Conservation (phyloP, 2,113 vertebrate genomes). For the Ciconia stormi region DNA sequence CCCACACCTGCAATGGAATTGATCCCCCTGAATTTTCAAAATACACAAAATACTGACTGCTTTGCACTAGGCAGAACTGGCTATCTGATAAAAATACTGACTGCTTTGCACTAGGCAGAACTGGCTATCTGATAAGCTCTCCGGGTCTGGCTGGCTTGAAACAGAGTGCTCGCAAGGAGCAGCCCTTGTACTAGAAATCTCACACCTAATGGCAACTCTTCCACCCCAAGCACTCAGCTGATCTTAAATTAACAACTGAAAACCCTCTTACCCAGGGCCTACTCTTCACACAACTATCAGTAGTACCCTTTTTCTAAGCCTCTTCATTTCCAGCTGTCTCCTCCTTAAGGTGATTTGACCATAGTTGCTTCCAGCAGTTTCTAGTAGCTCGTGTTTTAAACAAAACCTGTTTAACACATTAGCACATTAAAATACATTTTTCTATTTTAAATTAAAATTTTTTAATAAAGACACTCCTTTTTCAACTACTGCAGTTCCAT, state of each 20-base stretch:
- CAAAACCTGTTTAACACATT: not conserved
- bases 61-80: not conserved
- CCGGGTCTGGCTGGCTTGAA: not conserved
- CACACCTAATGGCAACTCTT: not conserved
- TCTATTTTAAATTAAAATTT: not conserved
- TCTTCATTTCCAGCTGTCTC: not conserved
- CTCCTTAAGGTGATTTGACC: not conserved
- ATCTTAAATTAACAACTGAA: not conserved
- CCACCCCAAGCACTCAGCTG: not conserved
- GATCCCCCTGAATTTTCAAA: not conserved
- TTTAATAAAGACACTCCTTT: not conserved
- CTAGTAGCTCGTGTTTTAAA: not conserved
- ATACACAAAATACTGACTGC: not conserved
- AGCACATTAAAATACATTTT: not conserved
- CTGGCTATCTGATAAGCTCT: not conserved
- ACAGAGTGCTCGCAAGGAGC: not conserved
- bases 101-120: not conserved
- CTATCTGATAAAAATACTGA: not conserved
- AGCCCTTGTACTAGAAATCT: not conserved
- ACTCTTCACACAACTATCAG: not conserved
- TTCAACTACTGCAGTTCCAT: not conserved
- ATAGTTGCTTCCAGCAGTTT: not conserved
- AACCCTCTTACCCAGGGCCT: not conserved
- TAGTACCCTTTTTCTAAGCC: not conserved
- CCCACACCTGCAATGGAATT: not conserved